Base-by-base conservation (phyloP, 2,888 invertebrate species). In the Oscheius sp. region DNA sequence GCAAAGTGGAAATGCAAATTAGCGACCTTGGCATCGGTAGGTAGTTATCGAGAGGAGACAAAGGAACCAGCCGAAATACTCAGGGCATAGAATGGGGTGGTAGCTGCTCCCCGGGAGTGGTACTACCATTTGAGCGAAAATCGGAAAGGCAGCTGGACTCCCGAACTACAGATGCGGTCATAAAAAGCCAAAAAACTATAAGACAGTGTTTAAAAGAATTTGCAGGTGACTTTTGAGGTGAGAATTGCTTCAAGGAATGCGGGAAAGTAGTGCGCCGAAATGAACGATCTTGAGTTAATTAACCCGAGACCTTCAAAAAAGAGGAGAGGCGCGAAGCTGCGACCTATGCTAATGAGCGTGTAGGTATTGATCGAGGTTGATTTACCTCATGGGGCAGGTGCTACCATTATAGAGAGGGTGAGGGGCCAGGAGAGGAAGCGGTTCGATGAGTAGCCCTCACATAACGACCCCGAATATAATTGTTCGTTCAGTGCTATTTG, bases 301-400 rank as follows among this genome's bases (percentile, higher is more conserved):
- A 42, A 42, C 42, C 42, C 3, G 42, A 42, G 42, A 60, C 32
- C 13, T 37, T 21, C 42, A 5, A 42, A 3, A 42, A 42, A 42
- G 42, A 42, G 42, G 42, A 42, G 7, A 58, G 58, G 63, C 63
- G 29, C 37, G 55, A 55, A 68, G 68, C 68, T 68, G 32, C 65
- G 65, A 51, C 37, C 53, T n/a, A 55, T 68, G 68, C 68, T 68
- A 68, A 68, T 68, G 68, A 68, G 68, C 55, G 68, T 68, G 68
- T 68, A 53, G 42, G 68, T 68, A 68, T 68, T 55, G 68, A 68
- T 68, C 57, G 68, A 55, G 68, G 68, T 37, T 68, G 68, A 68
- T 68, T 68, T 68, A 68, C 68, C 68, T 68, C 68, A 53, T 68
- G 55, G 37, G 55, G 53, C 68, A 68, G 68, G 68, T 68, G 68